Percentiles rank a stretch among this genome's conserved stretches.
Evolutionary conservation across 1,140 invertebrate genomes (phyloP).

Genomic region (Drosophila orena): DNA sequence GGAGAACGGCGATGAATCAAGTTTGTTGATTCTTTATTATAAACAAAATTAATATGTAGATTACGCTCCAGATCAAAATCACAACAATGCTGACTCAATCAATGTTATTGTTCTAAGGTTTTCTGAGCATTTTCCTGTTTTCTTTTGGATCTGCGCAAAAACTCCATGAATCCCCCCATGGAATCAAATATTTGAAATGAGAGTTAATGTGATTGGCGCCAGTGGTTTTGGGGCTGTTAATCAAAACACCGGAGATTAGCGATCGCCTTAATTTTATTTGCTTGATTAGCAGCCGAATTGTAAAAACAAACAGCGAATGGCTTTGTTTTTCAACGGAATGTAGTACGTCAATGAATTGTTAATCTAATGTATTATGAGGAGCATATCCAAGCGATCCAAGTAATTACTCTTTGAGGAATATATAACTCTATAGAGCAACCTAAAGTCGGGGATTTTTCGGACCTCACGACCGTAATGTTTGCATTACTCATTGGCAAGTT

Average conservation of each 20-base stretch:
- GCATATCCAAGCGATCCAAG: not conserved
- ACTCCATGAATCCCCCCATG: not conserved
- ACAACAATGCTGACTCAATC: constrained; percentile 60
- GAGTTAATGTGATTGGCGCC: constrained; percentile 75
- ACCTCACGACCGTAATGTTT: constrained; percentile 3
- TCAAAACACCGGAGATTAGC: constrained; percentile 57
- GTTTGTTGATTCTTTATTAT: constrained; percentile 40
- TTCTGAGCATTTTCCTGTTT: constrained; percentile 66
- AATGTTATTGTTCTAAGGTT: constrained; percentile 48
- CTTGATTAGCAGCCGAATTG: constrained; percentile 65
- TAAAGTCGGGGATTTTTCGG: not conserved
- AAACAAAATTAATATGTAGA: constrained; percentile 66
- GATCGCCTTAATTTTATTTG: constrained; percentile 71
- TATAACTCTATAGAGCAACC: constrained; percentile 8
- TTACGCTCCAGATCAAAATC: constrained; percentile 56
- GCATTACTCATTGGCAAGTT: constrained; percentile 41
- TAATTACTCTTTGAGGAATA: not conserved
- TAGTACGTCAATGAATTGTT: constrained; percentile 7
- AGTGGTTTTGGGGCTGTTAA: constrained; percentile 62
- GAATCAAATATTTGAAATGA: constrained; percentile 40
- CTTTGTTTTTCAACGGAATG: constrained; percentile 25
- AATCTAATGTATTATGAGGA: not conserved
- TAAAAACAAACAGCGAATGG: constrained; percentile 41
- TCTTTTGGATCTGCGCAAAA: constrained; percentile 38
- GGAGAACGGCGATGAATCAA: constrained; percentile 72